Conservation (phyloP, 2,113 vertebrate genomes). For the Rhodinocichla rosea region DNA sequence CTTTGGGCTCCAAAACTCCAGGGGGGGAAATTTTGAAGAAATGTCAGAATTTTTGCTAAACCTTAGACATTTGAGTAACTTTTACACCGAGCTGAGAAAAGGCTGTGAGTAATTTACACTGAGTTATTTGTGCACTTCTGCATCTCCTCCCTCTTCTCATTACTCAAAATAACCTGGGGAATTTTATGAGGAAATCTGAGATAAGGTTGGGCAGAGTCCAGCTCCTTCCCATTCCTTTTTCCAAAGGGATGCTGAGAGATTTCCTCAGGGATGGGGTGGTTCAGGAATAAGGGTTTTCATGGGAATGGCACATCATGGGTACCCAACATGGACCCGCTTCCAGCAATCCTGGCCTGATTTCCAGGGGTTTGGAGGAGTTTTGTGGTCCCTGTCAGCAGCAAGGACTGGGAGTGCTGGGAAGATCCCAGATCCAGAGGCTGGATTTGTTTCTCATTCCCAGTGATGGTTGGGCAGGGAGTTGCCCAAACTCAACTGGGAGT, state of each 20-base stretch:
- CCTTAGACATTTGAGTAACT: neutral
- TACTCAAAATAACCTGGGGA: neutral
- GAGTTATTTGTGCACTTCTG: neutral
- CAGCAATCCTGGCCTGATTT: neutral
- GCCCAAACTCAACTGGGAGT: neutral
- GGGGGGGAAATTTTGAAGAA: neutral
- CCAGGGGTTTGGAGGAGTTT: neutral
- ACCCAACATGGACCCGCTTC: neutral
- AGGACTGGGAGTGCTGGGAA: neutral
- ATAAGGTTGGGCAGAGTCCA: neutral
- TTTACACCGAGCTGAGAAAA: neutral
- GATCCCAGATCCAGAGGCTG: neutral
- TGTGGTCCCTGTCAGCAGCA: neutral
- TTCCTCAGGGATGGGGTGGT: neutral
- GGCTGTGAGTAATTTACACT: neutral
- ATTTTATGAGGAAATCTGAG: neutral
- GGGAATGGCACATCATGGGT: neutral
- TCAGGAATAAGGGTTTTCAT: neutral
- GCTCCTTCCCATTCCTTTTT: neutral
- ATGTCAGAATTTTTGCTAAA: neutral
- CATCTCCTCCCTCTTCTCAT: neutral
- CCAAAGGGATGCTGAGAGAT: neutral
- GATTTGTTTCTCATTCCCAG: neutral
- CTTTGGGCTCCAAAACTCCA: neutral
- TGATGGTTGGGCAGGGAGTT: neutral